Evolutionary conservation across 2,113 vertebrate genomes (phyloP).

Genomic region (Ursus arctos): DNA sequence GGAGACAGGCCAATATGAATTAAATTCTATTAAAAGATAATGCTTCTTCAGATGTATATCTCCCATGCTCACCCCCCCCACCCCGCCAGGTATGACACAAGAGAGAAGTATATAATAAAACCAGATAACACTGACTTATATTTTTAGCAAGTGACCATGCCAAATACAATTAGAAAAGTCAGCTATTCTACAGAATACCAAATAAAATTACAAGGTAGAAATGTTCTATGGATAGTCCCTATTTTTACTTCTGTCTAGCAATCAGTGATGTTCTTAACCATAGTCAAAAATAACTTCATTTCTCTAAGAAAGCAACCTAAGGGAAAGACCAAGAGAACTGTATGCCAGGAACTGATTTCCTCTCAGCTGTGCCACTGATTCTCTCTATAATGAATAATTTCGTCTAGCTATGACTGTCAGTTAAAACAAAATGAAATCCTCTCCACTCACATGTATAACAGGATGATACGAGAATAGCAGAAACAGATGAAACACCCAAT

Average conservation of each 20-base stretch:
- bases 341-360: slow-evolving; percentile 19
- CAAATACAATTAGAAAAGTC: slow-evolving; percentile 45
- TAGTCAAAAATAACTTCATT: slow-evolving; percentile 36
- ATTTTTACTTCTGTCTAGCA: slow-evolving; percentile 54
- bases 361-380: slow-evolving; percentile 16
- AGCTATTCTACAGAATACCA: slow-evolving; percentile 44
- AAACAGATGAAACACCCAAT: slow-evolving; percentile 5
- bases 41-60: background rate
- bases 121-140: slow-evolving; percentile 2
- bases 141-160: slow-evolving; percentile 14
- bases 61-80: background rate
- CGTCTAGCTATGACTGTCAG: background rate
- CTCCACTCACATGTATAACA: slow-evolving; percentile 18
- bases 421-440: slow-evolving; percentile 62
- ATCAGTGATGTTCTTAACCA: slow-evolving; percentile 51
- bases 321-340: background rate
- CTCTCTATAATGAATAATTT: slow-evolving; percentile 21
- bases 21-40: slow-evolving; percentile 15
- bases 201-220: slow-evolving; percentile 56
- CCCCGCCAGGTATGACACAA: background rate
- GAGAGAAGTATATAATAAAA: slow-evolving; percentile 43
- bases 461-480: background rate
- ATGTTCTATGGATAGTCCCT: background rate
- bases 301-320: slow-evolving; percentile 60
- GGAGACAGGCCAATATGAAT: background rate